Conservation (phyloP, 2,888 invertebrate species). For the Glyphotaelius pellucidus region DNA sequence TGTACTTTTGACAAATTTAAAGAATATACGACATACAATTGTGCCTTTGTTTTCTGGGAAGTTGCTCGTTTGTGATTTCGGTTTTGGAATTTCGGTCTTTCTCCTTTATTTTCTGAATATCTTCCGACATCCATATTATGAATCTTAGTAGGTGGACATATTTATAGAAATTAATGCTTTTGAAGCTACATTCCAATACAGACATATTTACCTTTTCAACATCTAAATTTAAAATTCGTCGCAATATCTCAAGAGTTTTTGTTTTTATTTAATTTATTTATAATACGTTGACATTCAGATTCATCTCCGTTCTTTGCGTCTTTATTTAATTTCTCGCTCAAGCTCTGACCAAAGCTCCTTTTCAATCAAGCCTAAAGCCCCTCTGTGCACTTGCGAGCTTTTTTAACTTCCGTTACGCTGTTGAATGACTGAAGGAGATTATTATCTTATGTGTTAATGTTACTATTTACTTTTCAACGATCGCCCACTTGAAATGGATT, state of each 20-base stretch:
- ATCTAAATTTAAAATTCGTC: background rate
- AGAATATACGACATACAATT: too few relatives aligned
- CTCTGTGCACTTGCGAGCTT: background rate
- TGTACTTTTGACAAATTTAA: too few relatives aligned
- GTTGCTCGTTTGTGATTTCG: too few relatives aligned
- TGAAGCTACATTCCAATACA: background rate
- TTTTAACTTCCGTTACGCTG: constrained; percentile 22
- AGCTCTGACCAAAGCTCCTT: constrained; percentile 35
- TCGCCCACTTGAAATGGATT: background rate
- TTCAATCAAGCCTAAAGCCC: constrained; percentile 36
- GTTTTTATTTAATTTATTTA: background rate
- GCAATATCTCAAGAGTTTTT: background rate
- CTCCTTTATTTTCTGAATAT: too few relatives aligned
- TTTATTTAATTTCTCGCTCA: constrained; percentile 43
- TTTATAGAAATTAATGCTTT: background rate
- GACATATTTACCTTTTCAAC: background rate
- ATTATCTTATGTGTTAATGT: background rate
- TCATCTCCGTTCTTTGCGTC: constrained; percentile 4
- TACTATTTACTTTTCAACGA: background rate
- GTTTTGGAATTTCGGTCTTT: too few relatives aligned
- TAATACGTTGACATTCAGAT: background rate
- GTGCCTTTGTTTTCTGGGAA: too few relatives aligned
- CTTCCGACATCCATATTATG: too few relatives aligned
- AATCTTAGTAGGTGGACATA: too few relatives aligned
- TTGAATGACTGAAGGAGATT: background rate